phyloP scores from a whole-genome alignment of 2,113 vertebrate species.

The Halcyon senegalensis region DNA sequence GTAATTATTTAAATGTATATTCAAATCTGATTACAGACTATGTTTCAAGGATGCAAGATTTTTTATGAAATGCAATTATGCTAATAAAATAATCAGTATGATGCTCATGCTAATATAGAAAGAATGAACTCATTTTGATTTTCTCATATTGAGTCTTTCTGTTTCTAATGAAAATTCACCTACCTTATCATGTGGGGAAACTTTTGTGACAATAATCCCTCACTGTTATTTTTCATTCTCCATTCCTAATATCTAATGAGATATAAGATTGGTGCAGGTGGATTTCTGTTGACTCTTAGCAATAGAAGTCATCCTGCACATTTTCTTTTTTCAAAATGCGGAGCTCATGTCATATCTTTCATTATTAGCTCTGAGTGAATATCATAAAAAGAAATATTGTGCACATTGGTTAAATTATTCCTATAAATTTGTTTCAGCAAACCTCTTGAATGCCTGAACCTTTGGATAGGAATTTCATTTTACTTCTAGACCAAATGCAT shows the following conservation, averaged over 20 bases:
- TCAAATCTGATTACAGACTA: conserved; percentile 22
- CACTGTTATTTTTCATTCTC: background rate
- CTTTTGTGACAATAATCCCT: background rate
- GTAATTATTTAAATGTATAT: conserved; percentile 27
- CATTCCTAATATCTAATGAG: background rate
- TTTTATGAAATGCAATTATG: background rate
- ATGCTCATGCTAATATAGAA: background rate
- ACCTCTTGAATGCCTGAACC: background rate
- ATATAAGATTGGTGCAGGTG: background rate
- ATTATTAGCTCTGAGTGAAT: background rate
- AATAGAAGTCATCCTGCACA: background rate
- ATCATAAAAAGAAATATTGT: background rate
- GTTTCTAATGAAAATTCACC: background rate
- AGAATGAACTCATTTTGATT: background rate
- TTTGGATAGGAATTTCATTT: background rate
- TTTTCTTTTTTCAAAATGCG: background rate
- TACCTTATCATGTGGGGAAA: background rate
- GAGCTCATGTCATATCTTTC: background rate
- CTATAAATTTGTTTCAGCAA: background rate
- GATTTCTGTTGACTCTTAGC: background rate
- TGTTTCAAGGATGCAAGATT: background rate
- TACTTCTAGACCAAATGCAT: background rate
- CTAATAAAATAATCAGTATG: background rate
- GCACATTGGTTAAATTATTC: background rate
- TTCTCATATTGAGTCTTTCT: background rate